Evolutionary conservation across 2,888 invertebrate genomes (phyloP), one percentile per base, ranked within the genome.

Genomic region (Salpingus planirostris): DNA sequence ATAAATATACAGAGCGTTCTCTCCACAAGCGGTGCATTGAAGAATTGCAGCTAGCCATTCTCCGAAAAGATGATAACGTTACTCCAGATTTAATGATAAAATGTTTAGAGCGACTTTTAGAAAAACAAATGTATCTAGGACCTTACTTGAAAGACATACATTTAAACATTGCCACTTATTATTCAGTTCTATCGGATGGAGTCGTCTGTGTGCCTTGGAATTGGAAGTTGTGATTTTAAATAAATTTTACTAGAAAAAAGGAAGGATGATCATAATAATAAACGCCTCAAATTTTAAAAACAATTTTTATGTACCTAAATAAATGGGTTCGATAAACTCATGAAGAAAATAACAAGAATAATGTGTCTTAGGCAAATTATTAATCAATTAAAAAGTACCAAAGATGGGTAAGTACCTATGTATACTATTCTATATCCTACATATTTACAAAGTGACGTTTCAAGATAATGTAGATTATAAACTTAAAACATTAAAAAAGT

Each of bases 191-290:
- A 56, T 80, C 82, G 1, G 92, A 93, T 63, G 95, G 95, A 1
- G 81, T 86, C 33, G 73, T 92, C 31, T 92, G 91, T 58, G 82
- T 93, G 60, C 93, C 93, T 11, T 93, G 92, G 92, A 83, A 93
- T 64, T 93, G 85, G 73, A 76, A 77, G 59, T 67, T 72, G 40
- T 69, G 51, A 60, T 40, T 18, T 8, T 18, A 18, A 18, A 18
- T 18, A 6, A 18, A 18, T 18, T 18, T 18, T 18, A 18, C 18
- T 18, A 18, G 18, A 18, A 18, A 18, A 18, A n/a, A n/a, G n/a
- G n/a, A n/a, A n/a, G n/a, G n/a, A n/a, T n/a, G n/a, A n/a, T n/a
- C n/a, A n/a, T n/a, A n/a, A n/a, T n/a, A n/a, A n/a, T n/a, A n/a
- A n/a, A n/a, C n/a, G n/a, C n/a, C n/a, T n/a, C n/a, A n/a, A n/a